phyloP scores from a whole-genome alignment of 1,140 invertebrate species.

The Drosophila repleta region DNA sequence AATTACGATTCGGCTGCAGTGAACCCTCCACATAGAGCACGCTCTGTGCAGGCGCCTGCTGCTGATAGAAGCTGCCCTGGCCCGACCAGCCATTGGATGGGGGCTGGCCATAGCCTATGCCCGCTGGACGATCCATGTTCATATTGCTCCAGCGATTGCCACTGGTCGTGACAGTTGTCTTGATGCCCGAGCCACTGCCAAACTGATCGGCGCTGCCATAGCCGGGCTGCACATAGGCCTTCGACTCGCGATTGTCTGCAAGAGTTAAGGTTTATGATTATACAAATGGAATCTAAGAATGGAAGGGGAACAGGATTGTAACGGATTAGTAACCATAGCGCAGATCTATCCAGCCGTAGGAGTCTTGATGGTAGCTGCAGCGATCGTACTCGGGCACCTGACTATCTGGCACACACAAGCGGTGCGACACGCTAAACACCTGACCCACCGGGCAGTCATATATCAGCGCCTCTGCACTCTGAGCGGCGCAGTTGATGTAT shows the following conservation, averaged over 20 bases:
- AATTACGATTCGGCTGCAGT: constrained; percentile 77
- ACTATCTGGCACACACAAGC: constrained; percentile 42
- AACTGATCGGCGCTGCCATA: constrained; percentile 30
- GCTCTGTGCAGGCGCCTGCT: constrained; percentile 51
- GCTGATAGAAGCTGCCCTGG: constrained; percentile 45
- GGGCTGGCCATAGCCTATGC: constrained; percentile 40
- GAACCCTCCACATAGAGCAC: constrained; percentile 73
- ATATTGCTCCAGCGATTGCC: constrained; percentile 74
- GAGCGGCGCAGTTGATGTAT: constrained; percentile 87
- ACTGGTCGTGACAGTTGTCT: constrained; percentile 11
- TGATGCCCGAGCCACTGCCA: constrained; percentile 37
- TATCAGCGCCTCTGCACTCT: constrained; percentile 13
- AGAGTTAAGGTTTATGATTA: constrained; percentile 6
- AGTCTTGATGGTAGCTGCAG: constrained; percentile 30
- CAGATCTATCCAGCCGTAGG: constrained; percentile 42
- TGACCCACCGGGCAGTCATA: constrained; percentile 45
- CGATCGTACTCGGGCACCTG: constrained; percentile 55
- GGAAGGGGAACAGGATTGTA: neutral
- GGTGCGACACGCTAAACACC: constrained; percentile 65
- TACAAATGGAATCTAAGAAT: neutral
- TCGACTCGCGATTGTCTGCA: constrained; percentile 59
- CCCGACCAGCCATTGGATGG: constrained; percentile 42
- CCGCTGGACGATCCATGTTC: constrained; percentile 69
- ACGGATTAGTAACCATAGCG: constrained; percentile 60
- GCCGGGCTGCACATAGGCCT: constrained; percentile 29